These are phyloP conservation scores for Lipotes vexillifer DNA, from an alignment of 2,113 vertebrate species.

Conservation along the genomic window DNA sequence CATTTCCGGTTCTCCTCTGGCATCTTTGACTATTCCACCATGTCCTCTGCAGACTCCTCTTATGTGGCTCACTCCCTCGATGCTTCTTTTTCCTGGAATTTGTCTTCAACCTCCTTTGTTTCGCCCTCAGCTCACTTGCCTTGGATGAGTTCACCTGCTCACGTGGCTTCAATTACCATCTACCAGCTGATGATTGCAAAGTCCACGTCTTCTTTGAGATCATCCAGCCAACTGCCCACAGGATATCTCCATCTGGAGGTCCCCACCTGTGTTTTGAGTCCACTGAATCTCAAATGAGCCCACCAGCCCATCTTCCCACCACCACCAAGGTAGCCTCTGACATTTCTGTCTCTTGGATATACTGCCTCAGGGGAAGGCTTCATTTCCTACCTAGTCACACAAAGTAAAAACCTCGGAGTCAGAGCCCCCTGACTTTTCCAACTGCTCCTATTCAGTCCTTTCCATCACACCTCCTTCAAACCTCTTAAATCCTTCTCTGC, in stretches of 20 bases:
- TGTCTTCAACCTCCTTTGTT: background rate
- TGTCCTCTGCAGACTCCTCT: background rate
- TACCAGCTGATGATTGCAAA: background rate
- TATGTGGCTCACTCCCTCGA: background rate
- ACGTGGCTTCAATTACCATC: background rate
- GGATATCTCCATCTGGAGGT: background rate
- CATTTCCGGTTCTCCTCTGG: background rate
- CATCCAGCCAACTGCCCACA: background rate
- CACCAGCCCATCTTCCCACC: background rate
- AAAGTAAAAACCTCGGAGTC: background rate
- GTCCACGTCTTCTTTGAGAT: background rate
- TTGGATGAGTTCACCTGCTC: background rate
- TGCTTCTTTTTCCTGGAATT: constrained; percentile 1
- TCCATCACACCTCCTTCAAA: background rate
- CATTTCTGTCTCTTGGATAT: background rate
- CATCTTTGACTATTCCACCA: background rate
- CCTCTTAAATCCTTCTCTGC: background rate
- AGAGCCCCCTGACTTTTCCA: background rate
- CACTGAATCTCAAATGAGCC: background rate
- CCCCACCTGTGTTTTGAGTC: background rate
- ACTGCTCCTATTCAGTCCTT: background rate
- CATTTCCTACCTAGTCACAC: background rate
- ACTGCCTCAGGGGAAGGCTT: background rate
- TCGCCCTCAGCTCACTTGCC: background rate
- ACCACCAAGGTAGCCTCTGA: background rate